Conservation (phyloP, 2,797 vertebrate species). For the Pseudochirops cupreus region DNA sequence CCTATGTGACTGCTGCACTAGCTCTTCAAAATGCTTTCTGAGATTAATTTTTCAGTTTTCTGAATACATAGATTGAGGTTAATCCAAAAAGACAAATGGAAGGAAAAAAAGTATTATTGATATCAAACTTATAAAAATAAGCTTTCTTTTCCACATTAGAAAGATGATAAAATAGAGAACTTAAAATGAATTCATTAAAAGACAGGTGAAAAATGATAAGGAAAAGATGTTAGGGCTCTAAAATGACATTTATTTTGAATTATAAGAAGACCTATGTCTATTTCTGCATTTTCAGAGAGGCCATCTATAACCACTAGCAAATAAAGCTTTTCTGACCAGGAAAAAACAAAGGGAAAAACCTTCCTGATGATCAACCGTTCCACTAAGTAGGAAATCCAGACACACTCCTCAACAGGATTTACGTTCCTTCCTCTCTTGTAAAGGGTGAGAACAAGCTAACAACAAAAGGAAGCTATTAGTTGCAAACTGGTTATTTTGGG, state of each 20-base stretch:
- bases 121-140: background rate
- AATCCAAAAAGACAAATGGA: constrained; percentile 3
- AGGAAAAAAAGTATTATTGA: background rate
- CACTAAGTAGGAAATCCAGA: constrained; percentile 81
- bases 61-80: background rate
- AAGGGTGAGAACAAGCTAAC: constrained; percentile 75
- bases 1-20: background rate
- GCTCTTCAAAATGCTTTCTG: background rate
- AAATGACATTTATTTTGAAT: background rate
- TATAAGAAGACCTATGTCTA: background rate
- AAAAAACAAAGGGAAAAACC: constrained; percentile 50
- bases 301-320: background rate
- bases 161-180: constrained; percentile 22
- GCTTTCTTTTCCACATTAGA: background rate
- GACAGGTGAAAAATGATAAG: constrained; percentile 23
- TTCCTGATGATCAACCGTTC: constrained; percentile 61
- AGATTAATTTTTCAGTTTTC: constrained; percentile 17
- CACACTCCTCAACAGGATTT: constrained; percentile 82
- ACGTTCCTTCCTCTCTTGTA: constrained; percentile 71
- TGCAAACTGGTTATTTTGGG: constrained; percentile 78
- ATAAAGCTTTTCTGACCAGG: constrained; percentile 14
- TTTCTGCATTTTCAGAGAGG: background rate
- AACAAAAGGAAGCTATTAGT: constrained; percentile 81
- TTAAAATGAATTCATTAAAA: constrained; percentile 3
- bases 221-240: background rate